Evolutionary conservation across 2,113 vertebrate genomes (phyloP).

Genomic region (Madoqua kirkii): DNA sequence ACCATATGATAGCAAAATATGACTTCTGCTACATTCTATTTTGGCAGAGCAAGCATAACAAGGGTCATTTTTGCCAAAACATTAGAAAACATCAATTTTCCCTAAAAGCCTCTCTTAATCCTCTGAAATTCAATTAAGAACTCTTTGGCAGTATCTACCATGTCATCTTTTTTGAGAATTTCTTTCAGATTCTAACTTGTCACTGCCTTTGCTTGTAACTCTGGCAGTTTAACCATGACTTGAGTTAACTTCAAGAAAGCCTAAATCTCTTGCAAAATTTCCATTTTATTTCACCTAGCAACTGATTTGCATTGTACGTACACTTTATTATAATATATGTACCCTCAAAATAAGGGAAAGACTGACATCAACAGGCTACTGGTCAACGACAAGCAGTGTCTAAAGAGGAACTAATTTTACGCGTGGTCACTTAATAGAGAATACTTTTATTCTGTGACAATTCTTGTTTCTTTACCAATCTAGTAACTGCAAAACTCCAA

Average conservation of each 20-base stretch:
- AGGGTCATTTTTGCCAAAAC: background rate
- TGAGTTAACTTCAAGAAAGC: background rate
- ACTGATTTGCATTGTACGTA: background rate
- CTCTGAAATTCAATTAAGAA: background rate
- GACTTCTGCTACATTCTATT: background rate
- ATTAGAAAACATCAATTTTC: background rate
- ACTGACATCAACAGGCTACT: background rate
- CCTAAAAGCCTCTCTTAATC: background rate
- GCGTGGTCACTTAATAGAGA: background rate
- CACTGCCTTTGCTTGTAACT: background rate
- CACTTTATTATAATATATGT: background rate
- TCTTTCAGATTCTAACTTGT: background rate
- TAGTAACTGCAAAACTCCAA: background rate
- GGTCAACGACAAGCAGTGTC: background rate
- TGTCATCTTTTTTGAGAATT: background rate
- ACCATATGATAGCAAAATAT: background rate
- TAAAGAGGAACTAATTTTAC: background rate
- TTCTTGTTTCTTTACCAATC: background rate
- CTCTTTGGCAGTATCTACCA: background rate
- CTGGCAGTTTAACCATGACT: background rate
- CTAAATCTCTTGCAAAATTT: background rate
- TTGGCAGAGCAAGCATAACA: slow-evolving; percentile 19
- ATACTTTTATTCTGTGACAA: background rate
- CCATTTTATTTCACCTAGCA: background rate
- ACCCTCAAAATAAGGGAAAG: background rate